Conservation (phyloP, 2,113 vertebrate genomes). For the Proterorhinus semilunaris region DNA sequence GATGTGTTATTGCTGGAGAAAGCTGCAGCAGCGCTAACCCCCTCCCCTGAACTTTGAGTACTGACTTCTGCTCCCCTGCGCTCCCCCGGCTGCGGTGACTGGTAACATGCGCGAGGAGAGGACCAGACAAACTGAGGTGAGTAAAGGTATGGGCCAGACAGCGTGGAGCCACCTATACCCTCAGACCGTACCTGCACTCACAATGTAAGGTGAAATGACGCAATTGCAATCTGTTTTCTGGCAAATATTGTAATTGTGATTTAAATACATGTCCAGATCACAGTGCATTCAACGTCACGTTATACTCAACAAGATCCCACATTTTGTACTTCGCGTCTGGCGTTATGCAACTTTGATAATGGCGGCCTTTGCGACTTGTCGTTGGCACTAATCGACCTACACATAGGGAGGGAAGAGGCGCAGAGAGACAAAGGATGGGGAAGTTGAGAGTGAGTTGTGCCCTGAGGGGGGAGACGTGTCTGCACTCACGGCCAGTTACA, state of each 20-base stretch:
- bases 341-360: no score
- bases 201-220: background rate
- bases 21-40: slow-evolving; percentile 20
- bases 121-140: slow-evolving; percentile 13
- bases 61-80: slow-evolving; percentile 38
- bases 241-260: no score
- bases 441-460: slow-evolving; percentile 42
- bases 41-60: slow-evolving; percentile 21
- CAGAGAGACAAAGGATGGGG: slow-evolving; percentile 14
- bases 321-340: no score
- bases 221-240: no score
- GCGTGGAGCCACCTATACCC: slow-evolving; percentile 67
- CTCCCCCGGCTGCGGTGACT: slow-evolving; percentile 21
- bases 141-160: slow-evolving; percentile 66
- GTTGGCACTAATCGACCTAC: slow-evolving; percentile 10
- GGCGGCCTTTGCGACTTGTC: no score
- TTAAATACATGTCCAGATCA: no score
- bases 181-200: slow-evolving; percentile 60
- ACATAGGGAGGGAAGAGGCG: slow-evolving; percentile 14
- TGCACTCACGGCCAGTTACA: slow-evolving; percentile 59
- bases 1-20: slow-evolving; percentile 24
- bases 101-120: slow-evolving; percentile 14
- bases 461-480: slow-evolving; percentile 59
- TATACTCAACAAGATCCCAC: no score
- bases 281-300: no score